A percentile compares a stretch with the other conserved stretches of the same genome.
These are phyloP conservation scores for Embiotoca jacksoni DNA, from an alignment of 2,113 vertebrate genomes.

Conservation along the genomic window DNA sequence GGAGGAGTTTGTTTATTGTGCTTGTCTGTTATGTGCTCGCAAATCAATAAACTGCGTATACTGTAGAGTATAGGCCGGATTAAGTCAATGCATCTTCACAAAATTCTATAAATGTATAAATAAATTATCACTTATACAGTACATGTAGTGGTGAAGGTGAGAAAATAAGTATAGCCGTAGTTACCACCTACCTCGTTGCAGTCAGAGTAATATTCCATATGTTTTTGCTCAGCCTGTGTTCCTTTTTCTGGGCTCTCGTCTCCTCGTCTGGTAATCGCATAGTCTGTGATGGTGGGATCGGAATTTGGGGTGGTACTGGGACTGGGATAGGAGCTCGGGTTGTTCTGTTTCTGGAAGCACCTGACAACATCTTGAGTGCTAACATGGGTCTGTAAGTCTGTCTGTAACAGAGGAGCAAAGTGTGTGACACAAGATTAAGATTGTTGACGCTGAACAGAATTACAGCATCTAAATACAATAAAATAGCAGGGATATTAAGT, in stretches of 20 bases:
- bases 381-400: constrained; percentile 78
- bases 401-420: constrained; percentile 68
- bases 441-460: constrained; percentile 5
- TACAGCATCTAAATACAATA: neutral
- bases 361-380: constrained; percentile 79
- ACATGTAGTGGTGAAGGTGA: neutral
- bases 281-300: neutral
- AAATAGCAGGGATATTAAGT: neutral
- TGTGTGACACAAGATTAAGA: constrained; percentile 8
- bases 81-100: neutral
- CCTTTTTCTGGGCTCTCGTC: constrained; percentile 19
- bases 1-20: too few relatives aligned
- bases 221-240: constrained; percentile 6
- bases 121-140: neutral
- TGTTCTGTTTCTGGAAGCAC: constrained; percentile 77
- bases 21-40: neutral
- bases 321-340: constrained; percentile 48
- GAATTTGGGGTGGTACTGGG: neutral
- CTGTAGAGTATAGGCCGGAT: neutral
- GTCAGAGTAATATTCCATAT: neutral
- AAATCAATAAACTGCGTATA: neutral
- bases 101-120: neutral
- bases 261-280: neutral
- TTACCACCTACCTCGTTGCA: constrained; percentile 49
- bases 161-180: neutral